A percentile compares a stretch with the other conserved stretches of the same genome.
Evolutionary conservation across 2,113 vertebrate species (phyloP).

Genomic region (Terrapene triunguis): DNA sequence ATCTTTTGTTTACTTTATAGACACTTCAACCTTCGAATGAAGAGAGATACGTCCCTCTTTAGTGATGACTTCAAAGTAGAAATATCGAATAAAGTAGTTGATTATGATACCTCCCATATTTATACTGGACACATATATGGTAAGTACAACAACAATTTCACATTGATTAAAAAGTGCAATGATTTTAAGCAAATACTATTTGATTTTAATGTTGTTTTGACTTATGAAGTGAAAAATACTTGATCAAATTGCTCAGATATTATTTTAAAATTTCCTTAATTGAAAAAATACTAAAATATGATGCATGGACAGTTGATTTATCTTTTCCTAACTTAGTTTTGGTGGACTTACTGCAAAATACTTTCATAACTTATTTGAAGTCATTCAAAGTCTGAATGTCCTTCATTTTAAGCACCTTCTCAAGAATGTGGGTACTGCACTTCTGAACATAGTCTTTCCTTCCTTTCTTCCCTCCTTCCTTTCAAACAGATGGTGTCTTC

Average conservation of each 20-base stretch:
- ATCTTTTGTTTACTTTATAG: conserved; percentile 74
- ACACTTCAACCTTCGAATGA: conserved; percentile 96
- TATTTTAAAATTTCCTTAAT: background rate
- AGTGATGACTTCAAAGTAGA: conserved; percentile 92
- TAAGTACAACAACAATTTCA: conserved; percentile 76
- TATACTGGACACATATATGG: conserved; percentile 96
- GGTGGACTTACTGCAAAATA: background rate
- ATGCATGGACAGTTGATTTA: background rate
- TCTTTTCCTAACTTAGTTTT: background rate
- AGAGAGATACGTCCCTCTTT: conserved; percentile 91
- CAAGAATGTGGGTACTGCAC: background rate
- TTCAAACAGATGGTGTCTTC: background rate
- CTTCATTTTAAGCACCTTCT: background rate
- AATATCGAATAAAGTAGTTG: conserved; percentile 85
- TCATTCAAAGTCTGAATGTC: background rate
- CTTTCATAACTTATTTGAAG: background rate
- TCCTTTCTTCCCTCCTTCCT: background rate
- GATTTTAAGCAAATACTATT: background rate
- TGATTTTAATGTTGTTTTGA: background rate
- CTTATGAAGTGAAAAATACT: background rate
- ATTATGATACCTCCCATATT: conserved; percentile 95
- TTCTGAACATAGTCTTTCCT: background rate
- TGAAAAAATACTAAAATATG: background rate
- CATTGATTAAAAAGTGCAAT: background rate
- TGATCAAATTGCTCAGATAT: background rate